Conservation (phyloP, 2,797 vertebrate species). For the Pseudopleuronectes americanus region DNA sequence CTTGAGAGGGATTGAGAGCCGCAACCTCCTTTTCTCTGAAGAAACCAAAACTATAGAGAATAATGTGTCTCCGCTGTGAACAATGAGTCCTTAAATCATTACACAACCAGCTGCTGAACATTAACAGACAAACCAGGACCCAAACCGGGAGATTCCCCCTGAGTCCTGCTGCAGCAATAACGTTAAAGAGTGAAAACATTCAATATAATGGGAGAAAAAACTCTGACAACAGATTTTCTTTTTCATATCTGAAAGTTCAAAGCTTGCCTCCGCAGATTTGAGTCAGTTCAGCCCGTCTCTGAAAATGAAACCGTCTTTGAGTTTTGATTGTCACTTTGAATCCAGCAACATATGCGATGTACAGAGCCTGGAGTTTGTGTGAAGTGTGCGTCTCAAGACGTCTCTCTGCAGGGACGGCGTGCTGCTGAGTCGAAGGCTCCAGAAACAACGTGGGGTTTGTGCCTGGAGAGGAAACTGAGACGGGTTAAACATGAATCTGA, state of each 20-base stretch:
- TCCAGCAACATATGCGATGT: too few species aligned
- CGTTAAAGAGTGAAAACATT: background rate
- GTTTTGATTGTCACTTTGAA: background rate
- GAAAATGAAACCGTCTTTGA: background rate
- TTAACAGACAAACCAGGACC: constrained; percentile 19
- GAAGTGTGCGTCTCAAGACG: background rate
- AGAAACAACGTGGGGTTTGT: too few species aligned
- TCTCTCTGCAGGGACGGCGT: background rate
- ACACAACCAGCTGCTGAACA: constrained; percentile 36
- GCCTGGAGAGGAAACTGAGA: background rate
- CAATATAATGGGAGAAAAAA: background rate
- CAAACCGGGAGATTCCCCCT: background rate
- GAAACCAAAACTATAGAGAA: constrained; percentile 34
- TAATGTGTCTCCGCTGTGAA: constrained; percentile 37
- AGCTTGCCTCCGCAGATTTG: background rate
- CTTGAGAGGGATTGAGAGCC: background rate
- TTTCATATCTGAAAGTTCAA: background rate
- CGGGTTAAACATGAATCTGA: background rate
- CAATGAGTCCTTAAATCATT: constrained; percentile 58
- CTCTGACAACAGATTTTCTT: background rate
- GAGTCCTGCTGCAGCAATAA: constrained; percentile 4
- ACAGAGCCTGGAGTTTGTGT: too few species aligned
- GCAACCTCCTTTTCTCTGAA: background rate
- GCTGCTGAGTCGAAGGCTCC: too few species aligned
- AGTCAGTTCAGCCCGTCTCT: background rate